A percentile compares a stretch with the other conserved stretches of the same genome.
Evolutionary conservation across 2,797 vertebrate genomes (phyloP).

Genomic region (Crenichthys baileyi): DNA sequence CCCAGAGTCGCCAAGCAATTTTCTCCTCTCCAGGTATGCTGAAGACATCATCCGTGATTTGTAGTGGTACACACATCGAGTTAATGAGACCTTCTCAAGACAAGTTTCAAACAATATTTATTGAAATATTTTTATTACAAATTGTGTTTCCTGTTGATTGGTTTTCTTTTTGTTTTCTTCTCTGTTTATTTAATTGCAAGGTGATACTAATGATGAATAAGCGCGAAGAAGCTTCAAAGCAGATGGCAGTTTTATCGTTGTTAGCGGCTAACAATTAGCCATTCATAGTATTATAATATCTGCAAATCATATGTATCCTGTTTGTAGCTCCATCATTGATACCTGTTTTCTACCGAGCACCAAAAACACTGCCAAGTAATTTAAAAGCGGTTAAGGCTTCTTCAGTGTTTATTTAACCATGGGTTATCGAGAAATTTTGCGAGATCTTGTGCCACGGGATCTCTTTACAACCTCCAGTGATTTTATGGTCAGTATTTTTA

Average conservation of each 20-base stretch:
- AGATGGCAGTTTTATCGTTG: not conserved
- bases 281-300: not conserved
- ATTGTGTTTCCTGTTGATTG: not conserved
- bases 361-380: no score
- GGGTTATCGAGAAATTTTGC: not conserved
- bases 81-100: not conserved
- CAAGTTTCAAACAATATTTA: not conserved
- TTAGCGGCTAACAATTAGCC: not conserved
- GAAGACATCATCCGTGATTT: conserved; percentile 11
- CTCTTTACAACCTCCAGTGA: not conserved
- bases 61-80: not conserved
- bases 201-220: not conserved
- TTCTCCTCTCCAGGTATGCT: conserved; percentile 83
- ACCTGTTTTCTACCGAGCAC: not conserved
- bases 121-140: no score
- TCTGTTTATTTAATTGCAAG: not conserved
- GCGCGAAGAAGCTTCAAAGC: not conserved
- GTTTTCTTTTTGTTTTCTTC: not conserved
- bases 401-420: not conserved
- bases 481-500: not conserved
- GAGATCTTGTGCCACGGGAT: not conserved
- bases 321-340: not conserved
- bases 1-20: conserved; percentile 80
- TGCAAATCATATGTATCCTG: not conserved
- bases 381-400: not conserved